Evolutionary conservation across 2,888 invertebrate genomes (phyloP).

Genomic region (Drosophila colorata): DNA sequence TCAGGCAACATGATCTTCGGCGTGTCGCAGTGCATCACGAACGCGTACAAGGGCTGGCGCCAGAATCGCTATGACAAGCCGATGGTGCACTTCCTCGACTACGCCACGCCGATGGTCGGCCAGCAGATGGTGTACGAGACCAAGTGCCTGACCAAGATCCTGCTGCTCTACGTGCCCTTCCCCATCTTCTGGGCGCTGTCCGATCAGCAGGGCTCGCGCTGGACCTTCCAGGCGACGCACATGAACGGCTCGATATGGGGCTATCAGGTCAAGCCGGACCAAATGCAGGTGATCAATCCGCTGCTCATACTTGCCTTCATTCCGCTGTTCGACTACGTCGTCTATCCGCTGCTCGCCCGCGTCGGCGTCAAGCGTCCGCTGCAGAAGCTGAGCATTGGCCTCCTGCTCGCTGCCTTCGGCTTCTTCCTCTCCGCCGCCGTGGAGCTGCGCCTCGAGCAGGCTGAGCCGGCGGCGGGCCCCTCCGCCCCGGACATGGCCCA

Average conservation of each 20-base stretch:
- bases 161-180: constrained; percentile 93
- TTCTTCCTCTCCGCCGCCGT: constrained; percentile 94
- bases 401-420: constrained; percentile 92
- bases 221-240: constrained; percentile 96
- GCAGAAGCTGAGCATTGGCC: constrained; percentile 89
- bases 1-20: constrained; percentile 90
- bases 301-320: constrained; percentile 93
- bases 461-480: constrained; percentile 87
- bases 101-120: constrained; percentile 92
- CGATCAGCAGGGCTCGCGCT: constrained; percentile 96
- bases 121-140: constrained; percentile 91
- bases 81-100: constrained; percentile 94
- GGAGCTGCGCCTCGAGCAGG: constrained; percentile 90
- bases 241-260: constrained; percentile 90
- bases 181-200: constrained; percentile 97
- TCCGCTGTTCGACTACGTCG: constrained; percentile 91
- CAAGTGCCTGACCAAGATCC: constrained; percentile 89
- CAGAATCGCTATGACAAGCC: constrained; percentile 85
- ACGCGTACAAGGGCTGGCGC: constrained; percentile 78
- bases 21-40: constrained; percentile 91
- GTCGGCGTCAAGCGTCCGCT: constrained; percentile 81
- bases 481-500: constrained; percentile 86
- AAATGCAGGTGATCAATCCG: constrained; percentile 98
- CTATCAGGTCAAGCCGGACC: constrained; percentile 94
- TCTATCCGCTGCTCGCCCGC: constrained; percentile 82